A percentile compares a stretch with the other conserved stretches of the same genome.
phyloP scores from a whole-genome alignment of 2,797 vertebrate genomes.

The Sebastes vulpes region DNA sequence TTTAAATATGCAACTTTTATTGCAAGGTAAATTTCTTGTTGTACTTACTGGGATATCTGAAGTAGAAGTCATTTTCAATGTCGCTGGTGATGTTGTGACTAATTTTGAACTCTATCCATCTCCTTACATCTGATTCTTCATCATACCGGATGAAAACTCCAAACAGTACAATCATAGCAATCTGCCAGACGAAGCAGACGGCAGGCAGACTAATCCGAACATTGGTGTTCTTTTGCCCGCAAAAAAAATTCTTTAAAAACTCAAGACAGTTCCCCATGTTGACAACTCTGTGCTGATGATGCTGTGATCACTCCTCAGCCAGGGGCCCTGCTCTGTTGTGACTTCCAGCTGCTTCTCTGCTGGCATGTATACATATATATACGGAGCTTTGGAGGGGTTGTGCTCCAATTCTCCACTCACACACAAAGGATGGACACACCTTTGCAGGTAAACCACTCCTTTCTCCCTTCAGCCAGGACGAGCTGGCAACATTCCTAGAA shows the following conservation, averaged over 20 bases:
- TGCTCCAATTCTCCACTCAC: slow-evolving; percentile 22
- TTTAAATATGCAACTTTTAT: not conserved
- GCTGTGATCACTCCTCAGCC: not conserved
- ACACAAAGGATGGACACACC: not conserved
- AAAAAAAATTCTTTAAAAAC: slow-evolving; percentile 19
- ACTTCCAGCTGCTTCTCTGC: not conserved
- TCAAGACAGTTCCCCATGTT: slow-evolving; percentile 79
- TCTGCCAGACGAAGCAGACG: slow-evolving; percentile 90
- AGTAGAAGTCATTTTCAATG: slow-evolving; percentile 96
- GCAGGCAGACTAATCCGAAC: slow-evolving; percentile 90
- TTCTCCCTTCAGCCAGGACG: too few species aligned
- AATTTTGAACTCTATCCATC: slow-evolving; percentile 79
- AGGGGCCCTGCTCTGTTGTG: slow-evolving; percentile 1
- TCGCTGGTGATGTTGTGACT: slow-evolving; percentile 85
- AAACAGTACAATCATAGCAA: slow-evolving; percentile 92
- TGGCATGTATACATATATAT: slow-evolving; percentile 41
- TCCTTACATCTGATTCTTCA: slow-evolving; percentile 80
- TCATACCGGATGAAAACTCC: slow-evolving; percentile 93
- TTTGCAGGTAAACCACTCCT: slow-evolving; percentile 39
- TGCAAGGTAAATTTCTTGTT: not conserved
- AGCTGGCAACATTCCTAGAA: not conserved
- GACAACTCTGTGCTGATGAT: slow-evolving; percentile 15
- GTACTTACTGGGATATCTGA: slow-evolving; percentile 96
- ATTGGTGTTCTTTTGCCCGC: slow-evolving; percentile 85
- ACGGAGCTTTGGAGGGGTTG: slow-evolving; percentile 37